Evolutionary conservation across 1,140 invertebrate species (phyloP).

Genomic region (Hylaeus volcanicus): DNA sequence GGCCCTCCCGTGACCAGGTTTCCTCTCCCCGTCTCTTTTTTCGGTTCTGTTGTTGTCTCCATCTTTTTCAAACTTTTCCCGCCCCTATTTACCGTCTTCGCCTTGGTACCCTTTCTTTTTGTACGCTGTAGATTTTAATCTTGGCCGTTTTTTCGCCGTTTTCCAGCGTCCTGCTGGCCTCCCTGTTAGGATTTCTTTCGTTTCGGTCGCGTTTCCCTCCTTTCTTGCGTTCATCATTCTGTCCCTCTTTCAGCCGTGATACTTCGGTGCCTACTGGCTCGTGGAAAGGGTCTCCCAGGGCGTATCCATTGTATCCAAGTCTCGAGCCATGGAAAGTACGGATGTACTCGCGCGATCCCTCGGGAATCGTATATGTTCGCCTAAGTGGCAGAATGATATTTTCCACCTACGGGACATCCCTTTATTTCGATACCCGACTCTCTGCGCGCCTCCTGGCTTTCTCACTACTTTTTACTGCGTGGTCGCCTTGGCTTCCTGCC

Average conservation of each 20-base stretch:
- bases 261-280: conserved; percentile 29
- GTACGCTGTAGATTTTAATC: conserved; percentile 36
- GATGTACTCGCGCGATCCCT: conserved; percentile 22
- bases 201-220: conserved; percentile 8
- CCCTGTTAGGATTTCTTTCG: neutral
- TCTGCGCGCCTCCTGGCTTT: neutral
- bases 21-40: no score
- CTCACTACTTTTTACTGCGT: neutral
- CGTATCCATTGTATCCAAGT: conserved; percentile 57
- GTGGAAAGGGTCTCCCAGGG: conserved; percentile 53
- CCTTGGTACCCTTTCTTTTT: neutral
- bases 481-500: neutral
- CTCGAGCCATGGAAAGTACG: conserved; percentile 21
- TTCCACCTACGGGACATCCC: conserved; percentile 47
- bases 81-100: neutral
- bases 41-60: neutral
- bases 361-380: conserved; percentile 58
- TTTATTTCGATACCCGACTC: conserved; percentile 46
- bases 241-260: neutral
- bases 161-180: neutral
- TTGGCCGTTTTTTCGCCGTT: conserved; percentile 21
- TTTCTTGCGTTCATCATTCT: conserved; percentile 22
- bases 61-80: conserved; percentile 12
- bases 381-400: conserved; percentile 66
- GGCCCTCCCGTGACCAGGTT: no score